A percentile compares a stretch with the other conserved stretches of the same genome.
phyloP scores from a whole-genome alignment of 2,113 vertebrate genomes.

The Petrocephalus microphthalmus region DNA sequence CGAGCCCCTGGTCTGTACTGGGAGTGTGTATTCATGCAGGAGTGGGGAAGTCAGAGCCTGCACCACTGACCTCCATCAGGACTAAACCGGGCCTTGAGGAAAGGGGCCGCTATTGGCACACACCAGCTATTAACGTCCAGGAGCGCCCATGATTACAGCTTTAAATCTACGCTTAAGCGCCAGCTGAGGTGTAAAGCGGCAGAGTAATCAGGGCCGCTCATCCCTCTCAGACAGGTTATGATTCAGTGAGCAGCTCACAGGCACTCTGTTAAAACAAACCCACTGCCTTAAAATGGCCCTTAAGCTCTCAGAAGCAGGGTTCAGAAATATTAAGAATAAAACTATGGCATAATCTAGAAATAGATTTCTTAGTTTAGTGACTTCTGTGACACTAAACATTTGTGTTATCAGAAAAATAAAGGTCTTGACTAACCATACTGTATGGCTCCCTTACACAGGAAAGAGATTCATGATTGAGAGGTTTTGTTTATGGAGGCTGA shows the following conservation, averaged over 20 bases:
- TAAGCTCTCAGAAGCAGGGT: conserved; percentile 33
- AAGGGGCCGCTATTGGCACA: too few species aligned
- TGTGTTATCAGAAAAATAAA: neutral
- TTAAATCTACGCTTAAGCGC: neutral
- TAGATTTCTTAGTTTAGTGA: conserved; percentile 22
- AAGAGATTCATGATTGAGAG: too few species aligned
- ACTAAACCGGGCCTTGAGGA: neutral
- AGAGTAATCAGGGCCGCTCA: conserved; percentile 73
- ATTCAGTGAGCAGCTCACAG: conserved; percentile 67
- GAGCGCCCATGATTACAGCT: neutral
- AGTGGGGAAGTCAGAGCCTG: neutral
- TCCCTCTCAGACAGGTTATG: conserved; percentile 68
- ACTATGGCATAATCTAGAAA: conserved; percentile 59
- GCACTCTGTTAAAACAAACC: conserved; percentile 40
- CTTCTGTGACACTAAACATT: conserved; percentile 31
- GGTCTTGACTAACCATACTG: too few species aligned
- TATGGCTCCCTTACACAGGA: too few species aligned
- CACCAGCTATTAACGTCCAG: neutral
- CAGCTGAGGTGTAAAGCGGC: conserved; percentile 53
- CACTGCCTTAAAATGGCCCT: conserved; percentile 18
- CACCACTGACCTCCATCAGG: too few species aligned
- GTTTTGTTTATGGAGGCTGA: too few species aligned
- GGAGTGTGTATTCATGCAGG: neutral
- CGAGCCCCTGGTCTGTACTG: neutral
- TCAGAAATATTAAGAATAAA: conserved; percentile 49